Evolutionary conservation across 2,113 vertebrate species (phyloP).

Genomic region (Phoxinus phoxinus): DNA sequence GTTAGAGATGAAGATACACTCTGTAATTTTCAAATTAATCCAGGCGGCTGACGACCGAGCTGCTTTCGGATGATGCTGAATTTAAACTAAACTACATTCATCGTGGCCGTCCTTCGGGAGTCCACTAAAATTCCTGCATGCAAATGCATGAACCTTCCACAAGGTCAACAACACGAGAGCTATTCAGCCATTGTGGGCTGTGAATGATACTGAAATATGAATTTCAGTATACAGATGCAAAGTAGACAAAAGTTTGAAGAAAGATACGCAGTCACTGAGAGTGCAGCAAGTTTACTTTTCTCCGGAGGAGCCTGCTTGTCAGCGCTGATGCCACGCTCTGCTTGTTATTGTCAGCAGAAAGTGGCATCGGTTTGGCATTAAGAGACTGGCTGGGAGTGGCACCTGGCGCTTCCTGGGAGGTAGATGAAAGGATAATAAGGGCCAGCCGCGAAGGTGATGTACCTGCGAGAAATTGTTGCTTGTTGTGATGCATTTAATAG

Average conservation of each 20-base stretch:
- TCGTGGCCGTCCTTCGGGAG: neutral
- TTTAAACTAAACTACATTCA: constrained; percentile 23
- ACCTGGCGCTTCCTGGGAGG: constrained; percentile 7
- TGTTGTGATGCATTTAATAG: constrained; percentile 34
- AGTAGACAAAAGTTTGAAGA: neutral
- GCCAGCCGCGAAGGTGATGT: constrained; percentile 23
- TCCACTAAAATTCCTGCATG: neutral
- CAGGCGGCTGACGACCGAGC: constrained; percentile 18
- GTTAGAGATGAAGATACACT: constrained; percentile 33
- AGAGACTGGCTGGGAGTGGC: neutral
- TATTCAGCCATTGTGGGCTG: neutral
- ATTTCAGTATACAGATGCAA: neutral
- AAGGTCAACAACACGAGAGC: neutral
- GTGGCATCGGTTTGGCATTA: constrained; percentile 9
- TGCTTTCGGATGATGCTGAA: constrained; percentile 13
- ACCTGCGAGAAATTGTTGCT: constrained; percentile 19
- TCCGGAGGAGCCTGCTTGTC: neutral
- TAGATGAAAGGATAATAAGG: constrained; percentile 58
- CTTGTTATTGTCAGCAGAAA: constrained; percentile 19
- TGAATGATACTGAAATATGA: neutral
- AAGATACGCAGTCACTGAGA: neutral
- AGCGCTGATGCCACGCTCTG: constrained; percentile 4
- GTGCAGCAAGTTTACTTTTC: constrained; percentile 19
- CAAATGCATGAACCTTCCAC: neutral
- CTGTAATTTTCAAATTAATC: constrained; percentile 35